Evolutionary conservation across 2,113 vertebrate species (phyloP).

Genomic region (Tichodroma muraria): DNA sequence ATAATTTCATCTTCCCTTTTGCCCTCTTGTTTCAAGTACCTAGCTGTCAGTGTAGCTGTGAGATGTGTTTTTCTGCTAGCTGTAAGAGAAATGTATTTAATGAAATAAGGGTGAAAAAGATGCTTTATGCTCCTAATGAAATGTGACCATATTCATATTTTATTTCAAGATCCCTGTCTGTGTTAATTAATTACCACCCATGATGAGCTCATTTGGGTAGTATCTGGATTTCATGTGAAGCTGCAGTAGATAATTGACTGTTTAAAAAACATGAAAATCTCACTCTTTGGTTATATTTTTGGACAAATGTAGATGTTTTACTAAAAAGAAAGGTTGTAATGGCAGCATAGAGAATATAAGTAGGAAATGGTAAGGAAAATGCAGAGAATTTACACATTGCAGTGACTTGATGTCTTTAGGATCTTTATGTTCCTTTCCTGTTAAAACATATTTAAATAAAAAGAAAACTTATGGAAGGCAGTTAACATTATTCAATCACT

Average conservation of each 20-base stretch:
- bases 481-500: slow-evolving; percentile 2
- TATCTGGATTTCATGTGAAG: slow-evolving; percentile 13
- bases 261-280: slow-evolving; percentile 47
- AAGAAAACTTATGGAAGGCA: not conserved
- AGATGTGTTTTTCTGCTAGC: not conserved
- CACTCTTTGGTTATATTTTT: not conserved
- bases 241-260: slow-evolving; percentile 3
- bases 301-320: not conserved
- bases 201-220: slow-evolving; percentile 4
- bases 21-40: not conserved
- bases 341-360: not conserved
- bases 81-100: not conserved
- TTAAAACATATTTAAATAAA: slow-evolving; percentile 21
- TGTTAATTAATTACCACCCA: slow-evolving; percentile 50
- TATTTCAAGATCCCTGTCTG: not conserved
- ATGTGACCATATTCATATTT: not conserved
- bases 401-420: slow-evolving; percentile 17
- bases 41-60: not conserved
- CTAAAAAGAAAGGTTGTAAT: not conserved
- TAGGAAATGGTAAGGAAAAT: not conserved
- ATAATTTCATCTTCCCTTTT: not conserved
- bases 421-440: not conserved
- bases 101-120: not conserved
- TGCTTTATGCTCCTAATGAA: not conserved
- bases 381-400: slow-evolving; percentile 5